These are phyloP conservation scores for Phymatocera aterrima DNA, from an alignment of 2,888 invertebrate genomes.

Conservation along the genomic window DNA sequence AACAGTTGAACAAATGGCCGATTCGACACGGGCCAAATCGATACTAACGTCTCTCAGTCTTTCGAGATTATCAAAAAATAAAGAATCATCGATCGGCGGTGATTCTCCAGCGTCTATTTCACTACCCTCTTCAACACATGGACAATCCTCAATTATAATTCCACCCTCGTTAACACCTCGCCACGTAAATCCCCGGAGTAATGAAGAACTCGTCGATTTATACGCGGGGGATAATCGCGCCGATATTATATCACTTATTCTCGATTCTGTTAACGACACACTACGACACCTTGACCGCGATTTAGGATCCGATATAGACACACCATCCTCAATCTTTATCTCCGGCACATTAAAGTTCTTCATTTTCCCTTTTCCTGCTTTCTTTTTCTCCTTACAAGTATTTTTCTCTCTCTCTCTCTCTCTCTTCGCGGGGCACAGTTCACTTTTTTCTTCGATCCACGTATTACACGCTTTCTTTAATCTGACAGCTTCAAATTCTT, in stretches of 20 bases:
- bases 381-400: too few relatives aligned
- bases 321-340: background rate
- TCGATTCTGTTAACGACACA: slow-evolving; percentile 47
- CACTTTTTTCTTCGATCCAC: too few relatives aligned
- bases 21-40: slow-evolving; percentile 63
- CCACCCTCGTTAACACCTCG: slow-evolving; percentile 40
- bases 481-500: too few relatives aligned
- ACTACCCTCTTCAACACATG: slow-evolving; percentile 48
- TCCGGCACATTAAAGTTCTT: background rate
- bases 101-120: slow-evolving; percentile 70
- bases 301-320: background rate
- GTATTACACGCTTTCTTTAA: too few relatives aligned
- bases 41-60: slow-evolving; percentile 60
- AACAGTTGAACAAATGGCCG: slow-evolving; percentile 67
- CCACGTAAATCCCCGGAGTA: background rate
- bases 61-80: slow-evolving; percentile 71
- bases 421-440: too few relatives aligned
- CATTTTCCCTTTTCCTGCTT: too few relatives aligned
- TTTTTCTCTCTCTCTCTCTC: too few relatives aligned
- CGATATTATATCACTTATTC: slow-evolving; percentile 57
- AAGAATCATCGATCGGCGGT: slow-evolving; percentile 69
- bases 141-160: slow-evolving; percentile 44
- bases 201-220: slow-evolving; percentile 57
- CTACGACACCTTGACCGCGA: background rate
- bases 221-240: slow-evolving; percentile 62